These are phyloP conservation scores for Apaloderma vittatum DNA, from an alignment of 2,113 vertebrate genomes.

Conservation along the genomic window DNA sequence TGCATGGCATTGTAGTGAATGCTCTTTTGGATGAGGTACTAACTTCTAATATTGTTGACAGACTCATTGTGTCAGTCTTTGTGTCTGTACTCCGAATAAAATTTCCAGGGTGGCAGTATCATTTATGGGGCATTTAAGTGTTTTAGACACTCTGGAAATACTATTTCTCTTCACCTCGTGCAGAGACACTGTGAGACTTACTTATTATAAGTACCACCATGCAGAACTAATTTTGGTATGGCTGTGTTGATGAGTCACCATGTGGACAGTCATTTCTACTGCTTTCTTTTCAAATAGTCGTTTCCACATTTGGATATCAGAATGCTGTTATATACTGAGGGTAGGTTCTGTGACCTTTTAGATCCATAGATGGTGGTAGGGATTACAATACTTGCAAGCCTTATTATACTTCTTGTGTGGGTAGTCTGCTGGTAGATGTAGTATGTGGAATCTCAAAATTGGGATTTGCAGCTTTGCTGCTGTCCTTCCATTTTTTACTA, in stretches of 20 bases:
- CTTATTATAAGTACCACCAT: neutral
- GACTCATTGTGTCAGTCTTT: neutral
- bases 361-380: neutral
- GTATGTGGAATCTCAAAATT: neutral
- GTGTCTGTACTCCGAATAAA: neutral
- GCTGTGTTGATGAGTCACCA: neutral
- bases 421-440: neutral
- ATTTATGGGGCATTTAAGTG: neutral
- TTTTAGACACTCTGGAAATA: neutral
- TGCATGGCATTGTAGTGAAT: neutral
- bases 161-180: neutral
- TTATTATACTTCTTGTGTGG: neutral
- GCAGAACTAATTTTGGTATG: neutral
- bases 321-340: neutral
- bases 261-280: neutral
- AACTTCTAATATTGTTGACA: neutral
- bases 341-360: neutral
- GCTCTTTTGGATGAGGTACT: neutral
- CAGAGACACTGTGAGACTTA: neutral
- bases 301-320: neutral
- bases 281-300: neutral
- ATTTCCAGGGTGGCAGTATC: neutral
- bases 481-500: neutral
- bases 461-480: rapidly evolving
- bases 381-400: neutral